Percentiles rank a stretch among this genome's conserved stretches.
phyloP scores from a whole-genome alignment of 37 sponge, comb jelly and placozoan genomes.

The Ianthella basta region DNA sequence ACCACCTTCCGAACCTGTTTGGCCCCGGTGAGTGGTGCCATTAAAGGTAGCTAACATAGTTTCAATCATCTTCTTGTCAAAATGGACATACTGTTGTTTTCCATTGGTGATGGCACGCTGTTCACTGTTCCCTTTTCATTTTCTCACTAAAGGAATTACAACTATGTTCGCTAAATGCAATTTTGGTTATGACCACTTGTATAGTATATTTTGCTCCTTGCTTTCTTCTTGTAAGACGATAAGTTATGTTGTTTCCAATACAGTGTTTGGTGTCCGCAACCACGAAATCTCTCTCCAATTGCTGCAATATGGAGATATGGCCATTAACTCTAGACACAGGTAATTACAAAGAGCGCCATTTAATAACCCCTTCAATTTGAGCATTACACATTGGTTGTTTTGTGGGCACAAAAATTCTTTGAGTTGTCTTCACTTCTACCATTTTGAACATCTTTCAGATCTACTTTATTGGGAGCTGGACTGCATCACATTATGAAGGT shows the following conservation, averaged over 20 bases:
- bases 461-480: constrained; percentile 5
- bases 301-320: constrained; percentile 68
- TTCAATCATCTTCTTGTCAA: too few species aligned
- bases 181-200: too few species aligned
- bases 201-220: too few species aligned
- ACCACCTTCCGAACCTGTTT: constrained; percentile 73
- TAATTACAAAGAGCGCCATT: constrained; percentile 15
- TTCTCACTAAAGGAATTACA: background rate
- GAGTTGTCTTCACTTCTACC: too few species aligned
- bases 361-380: too few species aligned
- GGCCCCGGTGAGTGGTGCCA: constrained; percentile 54
- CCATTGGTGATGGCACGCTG: background rate
- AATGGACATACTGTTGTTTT: too few species aligned
- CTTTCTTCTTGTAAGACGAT: too few species aligned
- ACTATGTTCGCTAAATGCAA: too few species aligned
- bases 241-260: background rate
- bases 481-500: constrained; percentile 1
- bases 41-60: too few species aligned
- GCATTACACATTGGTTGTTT: too few species aligned
- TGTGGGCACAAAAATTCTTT: too few species aligned
- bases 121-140: background rate
- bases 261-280: constrained; percentile 55
- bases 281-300: constrained; percentile 56
- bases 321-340: constrained; percentile 60
- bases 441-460: too few species aligned